Evolutionary conservation across 2,113 vertebrate genomes (phyloP).

Genomic region (Cavia porcellus): DNA sequence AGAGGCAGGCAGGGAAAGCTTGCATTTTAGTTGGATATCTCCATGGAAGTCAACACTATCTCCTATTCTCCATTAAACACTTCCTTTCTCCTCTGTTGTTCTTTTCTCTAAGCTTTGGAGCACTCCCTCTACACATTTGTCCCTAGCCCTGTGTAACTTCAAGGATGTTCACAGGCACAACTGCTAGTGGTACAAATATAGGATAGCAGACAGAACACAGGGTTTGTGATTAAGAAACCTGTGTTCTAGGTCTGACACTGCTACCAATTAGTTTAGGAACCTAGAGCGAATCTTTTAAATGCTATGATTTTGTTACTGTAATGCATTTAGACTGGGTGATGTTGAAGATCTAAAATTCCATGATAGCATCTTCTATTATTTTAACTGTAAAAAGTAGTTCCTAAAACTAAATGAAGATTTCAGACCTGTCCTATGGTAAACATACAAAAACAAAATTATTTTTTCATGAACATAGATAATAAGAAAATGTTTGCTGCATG

Average conservation of each 20-base stretch:
- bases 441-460: slow-evolving; percentile 38
- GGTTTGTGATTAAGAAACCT: neutral
- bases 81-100: neutral
- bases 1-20: neutral
- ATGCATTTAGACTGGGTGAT: neutral
- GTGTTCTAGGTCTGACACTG: neutral
- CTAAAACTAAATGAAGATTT: slow-evolving; percentile 48
- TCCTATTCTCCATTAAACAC: neutral
- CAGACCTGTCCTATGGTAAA: neutral
- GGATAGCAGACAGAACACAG: neutral
- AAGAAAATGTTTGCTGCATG: slow-evolving; percentile 5
- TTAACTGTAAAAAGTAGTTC: neutral
- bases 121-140: neutral
- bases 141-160: neutral
- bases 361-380: slow-evolving; percentile 23
- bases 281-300: neutral
- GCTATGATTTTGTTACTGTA: neutral
- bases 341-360: slow-evolving; percentile 26
- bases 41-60: neutral
- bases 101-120: neutral
- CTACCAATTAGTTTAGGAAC: neutral
- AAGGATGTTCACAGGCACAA: neutral
- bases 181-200: neutral
- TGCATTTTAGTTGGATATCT: neutral
- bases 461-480: slow-evolving; percentile 25